Evolutionary conservation across 2,113 vertebrate species (phyloP), one percentile per base, ranked within the genome.

Genomic region (Hemiprocne comata): DNA sequence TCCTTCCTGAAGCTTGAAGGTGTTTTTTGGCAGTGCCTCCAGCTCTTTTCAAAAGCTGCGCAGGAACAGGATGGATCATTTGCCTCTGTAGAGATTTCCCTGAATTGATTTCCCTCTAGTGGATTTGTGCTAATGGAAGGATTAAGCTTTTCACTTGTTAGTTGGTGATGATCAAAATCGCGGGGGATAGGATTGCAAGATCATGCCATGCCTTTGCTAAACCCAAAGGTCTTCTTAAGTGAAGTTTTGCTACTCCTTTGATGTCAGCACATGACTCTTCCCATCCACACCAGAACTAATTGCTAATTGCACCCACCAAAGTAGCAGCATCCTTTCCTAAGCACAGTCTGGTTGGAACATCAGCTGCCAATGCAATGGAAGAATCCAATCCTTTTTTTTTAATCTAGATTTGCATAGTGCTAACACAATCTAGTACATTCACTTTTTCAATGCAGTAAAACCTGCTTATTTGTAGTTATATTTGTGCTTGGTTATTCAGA

Each of bases 231-330:
- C n/a, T 91, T 89, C 16, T 50, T 54, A 40, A 69, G 36, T 62
- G 51, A 95, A 84, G 46, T 86, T 96, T 31, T 93, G n/a, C 46
- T 90, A 29, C 33, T 83, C 15, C 67, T 91, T 92, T 95, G 64
- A 88, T 46, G 38, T 46, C 87, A 84, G 31, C 53, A 80, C n/a
- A 55, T 36, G 44, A 40, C 40, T 93, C 28, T 87, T 87, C 50
- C 51, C 36, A 82, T 57, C 40, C 71, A 33, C 7, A 62, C 31
- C 36, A 70, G 40, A 51, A 31, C 14, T 54, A 69, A 21, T 14
- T 91, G 44, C 23, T 46, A 85, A 17, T 9, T 65, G 85, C 58
- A 53, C 14, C 13, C 62, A 79, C 17, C 28, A 75, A 85, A 91
- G 15, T 21, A 82, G 13, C 7, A 77, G 9, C 26, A 71, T 38